A percentile compares a stretch with the other conserved stretches of the same genome.
Conservation (phyloP, 2,797 vertebrate species). For the Falco berigora region DNA sequence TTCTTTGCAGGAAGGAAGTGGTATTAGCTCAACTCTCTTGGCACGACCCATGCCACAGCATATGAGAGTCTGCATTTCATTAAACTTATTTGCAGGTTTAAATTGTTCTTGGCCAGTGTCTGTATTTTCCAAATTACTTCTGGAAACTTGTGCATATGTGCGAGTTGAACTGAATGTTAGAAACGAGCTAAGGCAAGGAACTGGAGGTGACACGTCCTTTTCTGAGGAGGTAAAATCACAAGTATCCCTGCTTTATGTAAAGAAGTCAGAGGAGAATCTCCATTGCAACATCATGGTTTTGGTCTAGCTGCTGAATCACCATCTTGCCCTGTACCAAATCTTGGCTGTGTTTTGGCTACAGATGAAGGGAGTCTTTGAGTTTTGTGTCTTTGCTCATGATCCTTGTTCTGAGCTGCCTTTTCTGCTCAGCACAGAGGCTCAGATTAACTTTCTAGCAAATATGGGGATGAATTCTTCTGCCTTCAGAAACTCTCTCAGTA, state of each 20-base stretch:
- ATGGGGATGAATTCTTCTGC: neutral
- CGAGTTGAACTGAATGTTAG: neutral
- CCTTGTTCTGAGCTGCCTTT: neutral
- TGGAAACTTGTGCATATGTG: neutral
- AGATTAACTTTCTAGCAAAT: neutral
- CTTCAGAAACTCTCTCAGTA: neutral
- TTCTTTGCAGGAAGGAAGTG: conserved; percentile 48
- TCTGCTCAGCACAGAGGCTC: neutral
- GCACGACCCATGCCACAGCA: conserved; percentile 22
- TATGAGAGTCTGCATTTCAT: conserved; percentile 33
- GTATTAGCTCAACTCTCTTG: conserved; percentile 34
- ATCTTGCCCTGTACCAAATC: neutral
- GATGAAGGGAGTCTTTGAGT: neutral
- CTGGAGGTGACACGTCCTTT: neutral
- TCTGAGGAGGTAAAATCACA: neutral
- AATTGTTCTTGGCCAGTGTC: conserved; percentile 28
- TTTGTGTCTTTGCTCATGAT: neutral
- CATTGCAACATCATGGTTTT: neutral
- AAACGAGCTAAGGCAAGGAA: neutral
- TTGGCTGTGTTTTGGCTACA: neutral
- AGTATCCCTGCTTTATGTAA: fast-evolving
- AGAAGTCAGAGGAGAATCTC: neutral
- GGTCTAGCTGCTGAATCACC: neutral
- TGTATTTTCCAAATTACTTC: conserved; percentile 22
- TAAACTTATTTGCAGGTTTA: conserved; percentile 50